Evolutionary conservation across 2,113 vertebrate species (phyloP).

Genomic region (Prionailurus viverrinus): DNA sequence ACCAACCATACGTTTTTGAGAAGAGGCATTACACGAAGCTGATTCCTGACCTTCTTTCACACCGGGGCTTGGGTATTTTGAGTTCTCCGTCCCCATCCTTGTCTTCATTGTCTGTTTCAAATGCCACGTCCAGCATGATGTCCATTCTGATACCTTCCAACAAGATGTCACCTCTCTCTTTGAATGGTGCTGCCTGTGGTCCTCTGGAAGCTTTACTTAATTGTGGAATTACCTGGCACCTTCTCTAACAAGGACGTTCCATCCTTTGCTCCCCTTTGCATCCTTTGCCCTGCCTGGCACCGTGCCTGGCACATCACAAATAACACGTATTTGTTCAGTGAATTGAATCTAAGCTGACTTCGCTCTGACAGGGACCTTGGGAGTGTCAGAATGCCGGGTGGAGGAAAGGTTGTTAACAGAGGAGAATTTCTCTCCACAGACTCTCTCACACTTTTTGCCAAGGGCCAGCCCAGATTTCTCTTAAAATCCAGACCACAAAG

Average conservation of each 20-base stretch:
- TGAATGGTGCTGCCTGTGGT: background rate
- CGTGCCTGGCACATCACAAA: slow-evolving; percentile 60
- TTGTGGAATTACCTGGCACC: slow-evolving; percentile 22
- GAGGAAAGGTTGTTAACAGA: slow-evolving; percentile 53
- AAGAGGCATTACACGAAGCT: background rate
- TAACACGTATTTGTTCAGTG: slow-evolving; percentile 73
- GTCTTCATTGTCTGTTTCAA: background rate
- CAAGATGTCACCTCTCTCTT: background rate
- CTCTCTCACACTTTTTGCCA: background rate
- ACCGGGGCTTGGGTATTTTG: background rate
- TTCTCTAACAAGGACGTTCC: slow-evolving; percentile 49
- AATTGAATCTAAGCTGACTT: slow-evolving; percentile 75
- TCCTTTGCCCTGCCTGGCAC: slow-evolving; percentile 66
- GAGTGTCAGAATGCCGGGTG: slow-evolving; percentile 11
- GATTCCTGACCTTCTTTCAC: background rate
- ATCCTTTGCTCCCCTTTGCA: slow-evolving; percentile 51
- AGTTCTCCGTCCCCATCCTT: background rate
- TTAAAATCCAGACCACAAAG: background rate
- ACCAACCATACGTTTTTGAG: background rate
- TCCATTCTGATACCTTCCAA: background rate
- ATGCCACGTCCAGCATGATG: background rate
- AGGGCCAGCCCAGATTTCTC: background rate
- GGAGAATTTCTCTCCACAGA: slow-evolving; percentile 35
- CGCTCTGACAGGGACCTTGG: slow-evolving; percentile 63
- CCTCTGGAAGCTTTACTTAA: background rate